phyloP scores from a whole-genome alignment of 2,888 invertebrate species.

The Thelaira solivaga region DNA sequence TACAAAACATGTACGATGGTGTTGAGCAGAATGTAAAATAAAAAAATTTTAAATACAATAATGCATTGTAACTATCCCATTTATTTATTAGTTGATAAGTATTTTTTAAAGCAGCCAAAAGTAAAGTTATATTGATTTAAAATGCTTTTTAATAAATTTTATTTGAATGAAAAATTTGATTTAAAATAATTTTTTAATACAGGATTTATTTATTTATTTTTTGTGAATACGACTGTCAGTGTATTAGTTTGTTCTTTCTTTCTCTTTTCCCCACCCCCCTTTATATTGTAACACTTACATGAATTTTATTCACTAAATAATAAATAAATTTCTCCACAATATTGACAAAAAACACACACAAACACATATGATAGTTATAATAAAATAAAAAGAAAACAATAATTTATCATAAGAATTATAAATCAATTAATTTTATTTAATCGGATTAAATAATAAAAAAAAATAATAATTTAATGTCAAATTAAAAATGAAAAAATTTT shows the following conservation, averaged over 20 bases:
- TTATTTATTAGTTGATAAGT: conserved; percentile 58
- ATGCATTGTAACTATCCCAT: conserved; percentile 52
- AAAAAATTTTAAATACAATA: conserved; percentile 20
- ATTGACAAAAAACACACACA: conserved; percentile 17
- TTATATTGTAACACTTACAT: background rate
- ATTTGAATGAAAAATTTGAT: no score
- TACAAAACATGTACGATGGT: conserved; percentile 11
- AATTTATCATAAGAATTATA: conserved; percentile 57
- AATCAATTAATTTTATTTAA: conserved; percentile 62
- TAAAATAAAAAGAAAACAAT: conserved; percentile 18
- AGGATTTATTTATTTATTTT: no score
- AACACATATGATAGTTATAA: conserved; percentile 15
- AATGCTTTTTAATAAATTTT: no score
- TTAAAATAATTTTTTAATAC: no score
- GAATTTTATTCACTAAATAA: background rate
- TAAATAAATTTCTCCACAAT: conserved; percentile 20
- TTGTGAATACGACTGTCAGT: no score
- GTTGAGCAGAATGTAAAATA: background rate
- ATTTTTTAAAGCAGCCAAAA: no score
- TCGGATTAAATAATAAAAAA: conserved; percentile 44
- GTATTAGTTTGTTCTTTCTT: conserved; percentile 20
- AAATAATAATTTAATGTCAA: conserved; percentile 52
- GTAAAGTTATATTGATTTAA: no score
- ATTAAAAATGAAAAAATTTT: conserved; percentile 34
- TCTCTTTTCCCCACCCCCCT: background rate